Evolutionary conservation across 2,113 vertebrate species (phyloP), one percentile per base, ranked within the genome.

Genomic region (Siphamia tubifer): DNA sequence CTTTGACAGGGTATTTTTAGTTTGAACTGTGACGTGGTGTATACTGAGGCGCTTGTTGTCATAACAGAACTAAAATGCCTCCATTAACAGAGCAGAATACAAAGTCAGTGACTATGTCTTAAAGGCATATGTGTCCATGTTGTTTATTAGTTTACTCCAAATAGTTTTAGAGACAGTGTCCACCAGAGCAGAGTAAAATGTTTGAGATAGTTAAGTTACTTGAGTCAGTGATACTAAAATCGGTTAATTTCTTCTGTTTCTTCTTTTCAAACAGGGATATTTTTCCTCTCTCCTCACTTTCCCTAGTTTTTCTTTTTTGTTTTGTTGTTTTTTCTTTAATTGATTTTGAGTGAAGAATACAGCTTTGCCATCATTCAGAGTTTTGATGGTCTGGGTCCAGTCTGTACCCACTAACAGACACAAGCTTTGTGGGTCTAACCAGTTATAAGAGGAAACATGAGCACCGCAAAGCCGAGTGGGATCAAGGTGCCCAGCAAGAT

Each of bases 401-500:
- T 48, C 34, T 47, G 69, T 44, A 63, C 77, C 74, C 83, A 76
- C 60, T 45, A 70, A 71, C 77, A 23, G 83, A 88, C 76, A 61
- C 53, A 49, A 21, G 81, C 75, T 42, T 81, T 79, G 53, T 69
- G 77, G 70, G 77, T 44, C 55, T 36, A 21, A 13, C 61, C 53
- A 12, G 58, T 61, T 36, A 79, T 67, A 63, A 52, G 84, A 90
- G 86, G 54, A 84, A 90, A 68, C 71, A 99, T 99, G 96, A 99
- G 95, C 85, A 87, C 94, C 84, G 90, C 95, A n/a, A 99, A 98
- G 63, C 88, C 96, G 40, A 98, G 94, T 42, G 95, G 97, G 83
- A 94, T 99, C 16, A 99, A 99, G 86, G 94, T 92, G 76, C 98
- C 98, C 47, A 95, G 92, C 77, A 99, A 96, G 90, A 96, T 98